These are phyloP conservation scores for Callinectes sapidus DNA, from an alignment of 2,888 invertebrate species.

Conservation along the genomic window DNA sequence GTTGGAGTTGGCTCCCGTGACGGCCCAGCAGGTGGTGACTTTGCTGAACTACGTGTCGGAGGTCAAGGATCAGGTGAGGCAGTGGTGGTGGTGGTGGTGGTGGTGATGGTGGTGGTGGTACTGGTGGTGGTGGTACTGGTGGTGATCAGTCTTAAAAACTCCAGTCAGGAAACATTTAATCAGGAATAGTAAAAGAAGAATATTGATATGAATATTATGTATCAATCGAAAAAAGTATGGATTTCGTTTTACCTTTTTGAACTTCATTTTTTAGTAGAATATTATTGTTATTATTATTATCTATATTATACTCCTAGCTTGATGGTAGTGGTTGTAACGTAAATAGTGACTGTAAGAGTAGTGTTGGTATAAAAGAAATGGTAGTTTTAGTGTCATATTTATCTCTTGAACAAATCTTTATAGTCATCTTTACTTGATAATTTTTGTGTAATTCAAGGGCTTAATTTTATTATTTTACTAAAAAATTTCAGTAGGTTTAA, in stretches of 20 bases:
- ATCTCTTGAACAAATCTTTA: not conserved
- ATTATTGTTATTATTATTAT: too few species aligned
- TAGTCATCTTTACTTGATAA: too few species aligned
- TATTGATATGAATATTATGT: too few species aligned
- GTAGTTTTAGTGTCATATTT: not conserved
- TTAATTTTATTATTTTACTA: not conserved
- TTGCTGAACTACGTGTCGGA: constrained; percentile 61
- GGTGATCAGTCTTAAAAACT: not conserved
- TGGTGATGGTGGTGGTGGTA: not conserved
- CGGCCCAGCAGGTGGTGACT: constrained; percentile 69
- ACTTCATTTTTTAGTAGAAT: too few species aligned
- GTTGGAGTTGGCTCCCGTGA: constrained; percentile 70
- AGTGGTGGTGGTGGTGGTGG: constrained; percentile 19
- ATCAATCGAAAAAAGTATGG: too few species aligned
- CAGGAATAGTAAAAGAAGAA: too few species aligned
- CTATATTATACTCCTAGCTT: too few species aligned
- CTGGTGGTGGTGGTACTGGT: not conserved
- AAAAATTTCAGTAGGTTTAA: too few species aligned
- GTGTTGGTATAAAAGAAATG: not conserved
- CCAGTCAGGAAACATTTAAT: too few species aligned
- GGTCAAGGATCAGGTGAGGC: constrained; percentile 61
- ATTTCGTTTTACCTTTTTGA: too few species aligned
- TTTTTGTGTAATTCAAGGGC: not conserved
- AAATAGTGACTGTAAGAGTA: too few species aligned
- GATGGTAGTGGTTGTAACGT: too few species aligned